Evolutionary conservation across 23 tunicate genomes (phyloP).

Genomic region (Halocynthia aurantium): DNA sequence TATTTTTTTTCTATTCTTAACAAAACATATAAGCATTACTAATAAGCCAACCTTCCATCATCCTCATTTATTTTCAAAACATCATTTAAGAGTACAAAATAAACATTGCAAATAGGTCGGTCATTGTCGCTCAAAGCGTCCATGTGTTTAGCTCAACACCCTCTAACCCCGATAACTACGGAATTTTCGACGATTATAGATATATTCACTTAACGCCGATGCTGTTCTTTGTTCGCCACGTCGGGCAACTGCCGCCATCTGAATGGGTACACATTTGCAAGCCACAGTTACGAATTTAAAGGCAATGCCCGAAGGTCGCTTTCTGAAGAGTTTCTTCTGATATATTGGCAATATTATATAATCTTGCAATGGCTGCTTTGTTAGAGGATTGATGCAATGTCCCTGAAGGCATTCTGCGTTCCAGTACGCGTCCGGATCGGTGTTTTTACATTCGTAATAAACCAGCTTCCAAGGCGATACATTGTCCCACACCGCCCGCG

Average conservation of each 20-base stretch:
- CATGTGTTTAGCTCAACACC: no score
- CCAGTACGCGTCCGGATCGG: constrained; percentile 3
- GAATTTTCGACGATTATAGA: not conserved
- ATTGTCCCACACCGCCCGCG: constrained; percentile 11
- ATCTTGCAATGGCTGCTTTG: constrained; percentile 1
- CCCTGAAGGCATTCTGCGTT: constrained; percentile 20
- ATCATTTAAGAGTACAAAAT: no score
- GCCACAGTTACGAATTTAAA: constrained; percentile 10
- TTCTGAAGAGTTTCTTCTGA: not conserved
- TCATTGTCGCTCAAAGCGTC: no score
- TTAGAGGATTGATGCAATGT: constrained; percentile 15
- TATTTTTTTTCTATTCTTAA: no score
- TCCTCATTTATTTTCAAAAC: no score
- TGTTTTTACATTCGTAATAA: constrained; percentile 13
- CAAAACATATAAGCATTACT: no score
- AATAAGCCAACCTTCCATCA: no score
- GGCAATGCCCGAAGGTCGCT: not conserved
- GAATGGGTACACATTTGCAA: constrained; percentile 21
- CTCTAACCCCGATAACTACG: no score
- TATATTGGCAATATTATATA: constrained; percentile 17
- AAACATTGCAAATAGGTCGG: no score
- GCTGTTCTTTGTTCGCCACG: no score
- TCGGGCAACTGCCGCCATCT: not conserved
- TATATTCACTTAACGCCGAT: not conserved
- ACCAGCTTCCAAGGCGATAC: constrained; percentile 24